Evolutionary conservation across 2,888 invertebrate genomes (phyloP).

Genomic region (Tromatobia lineatoria): DNA sequence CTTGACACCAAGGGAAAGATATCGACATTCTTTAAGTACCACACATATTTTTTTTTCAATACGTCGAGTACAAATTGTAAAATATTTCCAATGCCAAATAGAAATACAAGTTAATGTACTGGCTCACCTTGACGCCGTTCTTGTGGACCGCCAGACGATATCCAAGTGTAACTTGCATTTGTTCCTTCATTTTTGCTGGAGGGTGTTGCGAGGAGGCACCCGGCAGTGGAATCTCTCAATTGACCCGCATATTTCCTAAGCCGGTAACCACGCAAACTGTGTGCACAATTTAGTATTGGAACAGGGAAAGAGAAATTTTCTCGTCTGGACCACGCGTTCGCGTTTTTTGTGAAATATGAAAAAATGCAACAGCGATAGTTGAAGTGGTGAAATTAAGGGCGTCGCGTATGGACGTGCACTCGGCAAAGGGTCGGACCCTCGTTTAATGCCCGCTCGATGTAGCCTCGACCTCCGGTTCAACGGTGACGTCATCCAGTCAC

Average conservation of each 20-base stretch:
- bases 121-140: constrained; percentile 73
- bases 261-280: not conserved
- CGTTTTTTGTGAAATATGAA: not conserved
- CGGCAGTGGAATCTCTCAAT: constrained; percentile 51
- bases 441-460: constrained; percentile 66
- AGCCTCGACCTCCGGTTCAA: constrained; percentile 72
- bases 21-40: not conserved
- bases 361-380: constrained; percentile 23
- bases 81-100: not conserved
- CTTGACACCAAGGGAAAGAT: not conserved
- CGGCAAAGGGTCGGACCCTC: constrained; percentile 58
- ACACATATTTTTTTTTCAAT: constrained; percentile 1
- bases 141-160: constrained; percentile 66
- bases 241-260: constrained; percentile 49
- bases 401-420: constrained; percentile 54
- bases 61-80: not conserved
- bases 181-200: constrained; percentile 72
- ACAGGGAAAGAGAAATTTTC: not conserved
- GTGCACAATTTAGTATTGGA: not conserved
- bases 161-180: constrained; percentile 62
- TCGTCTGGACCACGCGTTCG: not conserved
- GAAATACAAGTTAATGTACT: constrained; percentile 48
- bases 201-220: constrained; percentile 46
- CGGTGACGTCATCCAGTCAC: constrained; percentile 70
- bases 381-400: constrained; percentile 61